These are phyloP conservation scores for Okamejei kenojei DNA, from an alignment of 2,797 vertebrate genomes.

Conservation along the genomic window DNA sequence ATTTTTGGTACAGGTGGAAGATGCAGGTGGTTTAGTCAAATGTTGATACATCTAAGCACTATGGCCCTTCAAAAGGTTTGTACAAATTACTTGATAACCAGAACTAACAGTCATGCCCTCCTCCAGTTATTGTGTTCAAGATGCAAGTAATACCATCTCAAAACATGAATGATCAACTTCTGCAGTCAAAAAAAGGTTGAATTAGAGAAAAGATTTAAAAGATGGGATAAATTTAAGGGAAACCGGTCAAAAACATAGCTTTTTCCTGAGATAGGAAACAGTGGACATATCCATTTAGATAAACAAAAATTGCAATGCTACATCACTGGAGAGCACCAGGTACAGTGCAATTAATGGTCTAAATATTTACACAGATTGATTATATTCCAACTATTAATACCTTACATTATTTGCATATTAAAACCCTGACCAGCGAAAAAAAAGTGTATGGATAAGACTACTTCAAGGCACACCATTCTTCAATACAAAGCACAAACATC, in stretches of 20 bases:
- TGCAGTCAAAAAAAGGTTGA: background rate
- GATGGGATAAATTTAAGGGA: background rate
- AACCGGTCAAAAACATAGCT: background rate
- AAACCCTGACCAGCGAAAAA: background rate
- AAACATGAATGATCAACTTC: background rate
- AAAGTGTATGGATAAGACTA: background rate
- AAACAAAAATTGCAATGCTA: background rate
- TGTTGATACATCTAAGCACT: background rate
- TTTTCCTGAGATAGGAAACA: conserved; percentile 19
- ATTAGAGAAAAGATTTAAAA: background rate
- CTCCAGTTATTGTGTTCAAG: background rate
- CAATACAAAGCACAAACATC: background rate
- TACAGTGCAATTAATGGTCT: background rate
- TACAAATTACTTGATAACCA: conserved; percentile 8
- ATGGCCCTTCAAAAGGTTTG: background rate
- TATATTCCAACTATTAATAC: background rate
- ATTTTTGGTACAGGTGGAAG: background rate
- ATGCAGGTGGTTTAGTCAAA: background rate
- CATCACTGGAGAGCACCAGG: background rate
- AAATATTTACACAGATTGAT: background rate
- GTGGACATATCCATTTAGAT: conserved; percentile 10
- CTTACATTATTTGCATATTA: background rate
- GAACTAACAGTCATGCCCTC: background rate
- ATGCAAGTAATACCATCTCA: conserved; percentile 11
- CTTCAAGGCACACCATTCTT: background rate